A percentile compares a stretch with the other conserved stretches of the same genome.
These are phyloP conservation scores for Cynoglossus semilaevis DNA, from an alignment of 2,113 vertebrate genomes.

Conservation along the genomic window DNA sequence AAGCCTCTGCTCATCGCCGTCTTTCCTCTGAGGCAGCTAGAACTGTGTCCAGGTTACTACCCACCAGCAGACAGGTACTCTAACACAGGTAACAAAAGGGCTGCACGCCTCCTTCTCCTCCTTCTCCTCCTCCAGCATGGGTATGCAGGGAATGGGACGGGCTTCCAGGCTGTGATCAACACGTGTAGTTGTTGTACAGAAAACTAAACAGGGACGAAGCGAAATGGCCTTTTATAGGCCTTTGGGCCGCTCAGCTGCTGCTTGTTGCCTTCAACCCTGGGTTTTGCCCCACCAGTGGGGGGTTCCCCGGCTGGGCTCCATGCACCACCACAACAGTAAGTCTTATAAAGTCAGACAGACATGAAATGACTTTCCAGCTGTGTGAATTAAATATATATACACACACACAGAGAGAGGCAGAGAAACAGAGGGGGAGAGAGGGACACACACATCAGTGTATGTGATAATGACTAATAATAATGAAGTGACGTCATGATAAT, in stretches of 20 bases:
- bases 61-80: slow-evolving; percentile 68
- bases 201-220: slow-evolving; percentile 40
- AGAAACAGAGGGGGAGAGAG: too few relatives aligned
- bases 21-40: slow-evolving; percentile 56
- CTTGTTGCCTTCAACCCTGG: slow-evolving; percentile 44
- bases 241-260: slow-evolving; percentile 27
- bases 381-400: slow-evolving; percentile 7
- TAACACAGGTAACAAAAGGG: slow-evolving; percentile 74
- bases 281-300: slow-evolving; percentile 47
- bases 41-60: slow-evolving; percentile 52
- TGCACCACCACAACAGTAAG: slow-evolving; percentile 64
- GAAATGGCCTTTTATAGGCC: slow-evolving; percentile 68
- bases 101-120: slow-evolving; percentile 67
- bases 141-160: slow-evolving; percentile 66
- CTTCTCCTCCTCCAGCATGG: slow-evolving; percentile 50
- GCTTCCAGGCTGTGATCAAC: slow-evolving; percentile 55
- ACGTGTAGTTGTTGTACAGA: slow-evolving; percentile 71
- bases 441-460: slow-evolving; percentile 12
- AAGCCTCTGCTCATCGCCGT: slow-evolving; percentile 25
- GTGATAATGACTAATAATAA: slow-evolving; percentile 61
- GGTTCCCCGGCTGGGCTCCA: slow-evolving; percentile 37
- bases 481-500: slow-evolving; percentile 39
- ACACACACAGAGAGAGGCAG: background rate
- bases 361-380: slow-evolving; percentile 53
- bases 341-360: slow-evolving; percentile 44